These are phyloP conservation scores for Scaptomyza polygonia DNA, from an alignment of 2,888 invertebrate species.

Conservation along the genomic window DNA sequence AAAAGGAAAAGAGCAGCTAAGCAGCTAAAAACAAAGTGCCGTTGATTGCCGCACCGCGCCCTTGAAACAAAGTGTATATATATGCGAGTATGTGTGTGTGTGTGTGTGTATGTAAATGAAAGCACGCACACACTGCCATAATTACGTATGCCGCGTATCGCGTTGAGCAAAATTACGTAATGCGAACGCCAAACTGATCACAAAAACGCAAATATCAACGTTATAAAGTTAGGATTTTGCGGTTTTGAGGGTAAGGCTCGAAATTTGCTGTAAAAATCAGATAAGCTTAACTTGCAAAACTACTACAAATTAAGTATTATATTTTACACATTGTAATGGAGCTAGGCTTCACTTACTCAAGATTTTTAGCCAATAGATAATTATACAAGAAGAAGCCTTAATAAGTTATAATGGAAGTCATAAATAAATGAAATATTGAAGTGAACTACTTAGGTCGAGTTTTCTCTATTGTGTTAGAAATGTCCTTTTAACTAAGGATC, in stretches of 20 bases:
- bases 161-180: slow-evolving; percentile 60
- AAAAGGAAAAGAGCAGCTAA: not conserved
- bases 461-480: no score
- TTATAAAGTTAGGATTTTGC: not conserved
- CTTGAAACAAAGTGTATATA: slow-evolving; percentile 35
- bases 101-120: slow-evolving; percentile 9
- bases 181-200: slow-evolving; percentile 54
- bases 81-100: not conserved
- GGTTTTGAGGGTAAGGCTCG: not conserved
- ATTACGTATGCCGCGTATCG: slow-evolving; percentile 65
- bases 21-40: slow-evolving; percentile 37
- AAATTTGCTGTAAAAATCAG: not conserved
- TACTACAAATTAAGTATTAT: not conserved
- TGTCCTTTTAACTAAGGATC: no score
- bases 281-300: not conserved
- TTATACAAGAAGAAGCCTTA: no score
- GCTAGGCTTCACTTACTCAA: not conserved
- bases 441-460: no score
- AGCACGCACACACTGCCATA: slow-evolving; percentile 53
- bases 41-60: slow-evolving; percentile 50
- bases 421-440: no score
- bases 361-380: no score
- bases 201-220: slow-evolving; percentile 40
- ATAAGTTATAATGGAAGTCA: no score
- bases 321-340: not conserved